phyloP scores from a whole-genome alignment of 2,888 invertebrate genomes.

The Himalopsyche tibetana region DNA sequence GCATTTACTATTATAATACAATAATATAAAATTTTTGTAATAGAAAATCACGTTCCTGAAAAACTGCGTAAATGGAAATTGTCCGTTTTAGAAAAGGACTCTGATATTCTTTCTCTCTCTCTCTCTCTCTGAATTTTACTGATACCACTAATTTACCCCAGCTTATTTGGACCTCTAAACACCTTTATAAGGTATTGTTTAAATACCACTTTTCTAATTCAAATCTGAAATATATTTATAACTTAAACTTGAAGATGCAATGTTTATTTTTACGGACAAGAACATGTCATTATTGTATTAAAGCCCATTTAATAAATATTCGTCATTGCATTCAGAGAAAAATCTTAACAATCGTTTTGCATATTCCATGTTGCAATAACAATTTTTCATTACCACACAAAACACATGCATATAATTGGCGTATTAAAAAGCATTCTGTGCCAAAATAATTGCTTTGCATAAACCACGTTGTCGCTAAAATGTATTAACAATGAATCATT shows the following conservation, averaged over 20 bases:
- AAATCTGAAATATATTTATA: too few species aligned
- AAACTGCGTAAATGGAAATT: too few species aligned
- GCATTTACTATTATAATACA: too few species aligned
- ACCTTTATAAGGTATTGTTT: too few species aligned
- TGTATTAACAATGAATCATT: constrained; percentile 49
- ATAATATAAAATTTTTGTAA: too few species aligned
- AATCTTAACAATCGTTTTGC: constrained; percentile 3
- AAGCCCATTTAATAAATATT: background rate
- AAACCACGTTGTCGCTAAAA: constrained; percentile 23
- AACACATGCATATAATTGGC: constrained; percentile 25
- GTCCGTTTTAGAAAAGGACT: too few species aligned
- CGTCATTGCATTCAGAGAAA: background rate
- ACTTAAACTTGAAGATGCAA: background rate
- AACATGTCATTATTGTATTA: background rate
- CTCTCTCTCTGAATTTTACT: too few species aligned
- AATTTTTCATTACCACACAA: constrained; percentile 20
- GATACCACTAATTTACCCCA: too few species aligned
- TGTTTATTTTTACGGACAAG: background rate
- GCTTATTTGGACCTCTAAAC: too few species aligned
- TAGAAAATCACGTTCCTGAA: too few species aligned
- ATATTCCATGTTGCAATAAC: constrained; percentile 17
- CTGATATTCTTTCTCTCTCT: too few species aligned
- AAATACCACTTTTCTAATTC: too few species aligned
- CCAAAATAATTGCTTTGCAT: constrained; percentile 32
- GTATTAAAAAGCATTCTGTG: constrained; percentile 18